Evolutionary conservation across 92 coral and sea anemone species (phyloP), one percentile per base, ranked within the genome.

Genomic region (Blastomussa wellsi): DNA sequence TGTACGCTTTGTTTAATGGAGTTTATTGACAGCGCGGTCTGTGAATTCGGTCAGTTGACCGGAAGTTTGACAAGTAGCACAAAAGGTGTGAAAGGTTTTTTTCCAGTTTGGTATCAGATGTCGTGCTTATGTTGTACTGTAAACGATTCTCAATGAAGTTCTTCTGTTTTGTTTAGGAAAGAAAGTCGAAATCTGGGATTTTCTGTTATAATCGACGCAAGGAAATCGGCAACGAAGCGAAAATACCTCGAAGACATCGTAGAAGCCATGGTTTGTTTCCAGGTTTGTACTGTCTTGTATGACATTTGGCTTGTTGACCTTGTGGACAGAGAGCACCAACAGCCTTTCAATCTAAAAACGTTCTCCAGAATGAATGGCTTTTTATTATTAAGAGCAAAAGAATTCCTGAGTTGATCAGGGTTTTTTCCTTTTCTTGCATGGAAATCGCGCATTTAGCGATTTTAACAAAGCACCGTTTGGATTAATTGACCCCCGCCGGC

Each of bases 201-300:
- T 80, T 91, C 95, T 70, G 92, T 94, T 28, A 78, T 97, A 31
- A 88, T 97, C 26, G 99, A 97, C 78, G 88, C 97, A 16, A 87
- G 98, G 76, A 93, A 97, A 64, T 88, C 97, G 48, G 90, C 86
- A 0, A 87, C 93, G 44, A 97, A 97, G 78, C 86, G 95, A 76
- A 89, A 92, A 26, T 86, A 93, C 29, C 78, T 97, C 12, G 98
- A 93, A 67, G 87, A 91, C 64, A 91, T 97, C 29, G 89, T 93
- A 19, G 99, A 97, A 76, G 94, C 98, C 28, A 89, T 97, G 94
- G 92, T 97, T 35, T 95, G 92, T 85, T 97, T 97, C 88, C 98
- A 97, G 98, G 99, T 97, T 72, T 57, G 95, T 77, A 35, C 1
- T 12, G 57, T 48, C 42, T 29, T 16, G 66, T 6, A 44, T 8